Percentiles rank a stretch among this genome's conserved stretches.
These are phyloP conservation scores for Dasyurus viverrinus DNA, from an alignment of 2,113 vertebrate species.

Conservation along the genomic window DNA sequence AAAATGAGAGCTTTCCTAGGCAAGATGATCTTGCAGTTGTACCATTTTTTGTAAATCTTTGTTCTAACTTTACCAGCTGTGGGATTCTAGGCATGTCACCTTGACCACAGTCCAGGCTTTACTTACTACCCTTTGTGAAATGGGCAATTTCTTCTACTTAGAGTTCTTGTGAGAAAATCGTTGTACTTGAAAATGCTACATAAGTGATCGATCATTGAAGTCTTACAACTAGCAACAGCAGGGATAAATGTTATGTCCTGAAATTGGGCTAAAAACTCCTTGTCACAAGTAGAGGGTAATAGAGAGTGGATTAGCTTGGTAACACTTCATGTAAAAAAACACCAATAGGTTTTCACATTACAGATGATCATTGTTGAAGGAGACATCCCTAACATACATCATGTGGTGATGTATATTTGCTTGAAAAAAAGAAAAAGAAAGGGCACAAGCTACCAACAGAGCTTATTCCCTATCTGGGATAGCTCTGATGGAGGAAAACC, in stretches of 20 bases:
- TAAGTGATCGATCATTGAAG: neutral
- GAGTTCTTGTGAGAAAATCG: neutral
- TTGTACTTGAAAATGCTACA: neutral
- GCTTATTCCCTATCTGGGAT: neutral
- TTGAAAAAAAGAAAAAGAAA: neutral
- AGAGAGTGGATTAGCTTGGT: neutral
- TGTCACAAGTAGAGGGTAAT: neutral
- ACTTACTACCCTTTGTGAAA: neutral
- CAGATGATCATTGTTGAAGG: neutral
- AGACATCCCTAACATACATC: neutral
- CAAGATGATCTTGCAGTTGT: neutral
- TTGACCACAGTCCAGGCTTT: neutral
- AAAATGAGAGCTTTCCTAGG: neutral
- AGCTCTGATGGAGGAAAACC: neutral
- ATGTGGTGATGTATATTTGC: neutral
- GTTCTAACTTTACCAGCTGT: neutral
- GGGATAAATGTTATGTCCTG: neutral
- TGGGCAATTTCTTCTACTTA: neutral
- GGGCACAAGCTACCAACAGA: neutral
- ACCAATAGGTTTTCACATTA: neutral
- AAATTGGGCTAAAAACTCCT: neutral
- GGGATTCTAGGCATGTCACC: neutral
- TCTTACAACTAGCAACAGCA: neutral
- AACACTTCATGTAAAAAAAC: neutral
- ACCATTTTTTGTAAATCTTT: neutral